Evolutionary conservation across 1,140 invertebrate genomes (phyloP), one percentile per base, ranked within the genome.

Genomic region (Leptopilina clavipes): DNA sequence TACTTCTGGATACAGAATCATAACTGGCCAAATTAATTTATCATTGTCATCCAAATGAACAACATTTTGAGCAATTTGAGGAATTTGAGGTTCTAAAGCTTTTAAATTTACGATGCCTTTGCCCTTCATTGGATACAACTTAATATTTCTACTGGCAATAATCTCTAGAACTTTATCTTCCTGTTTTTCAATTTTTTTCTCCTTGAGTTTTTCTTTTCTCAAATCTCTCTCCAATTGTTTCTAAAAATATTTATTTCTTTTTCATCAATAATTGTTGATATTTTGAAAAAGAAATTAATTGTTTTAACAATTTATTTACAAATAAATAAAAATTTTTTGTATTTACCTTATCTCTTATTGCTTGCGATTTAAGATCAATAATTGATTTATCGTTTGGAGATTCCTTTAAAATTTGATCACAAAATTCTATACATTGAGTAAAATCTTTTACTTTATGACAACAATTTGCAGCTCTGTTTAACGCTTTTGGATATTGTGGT

Each of bases 1-100:
- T 81, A 92, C 93, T 90, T 97, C 96, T 5, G 97, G 96, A 89
- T 97, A 98, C 17, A 96, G 89, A 82, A 98, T 94, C 48, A 95
- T 89, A 71, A 96, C 93, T 54, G 97, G 96, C 97, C 95, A 97
- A 79, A 95, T 85, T 75, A 97, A 91, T 79, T 91, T 85, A 82
- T 91, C 89, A 18, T 91, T 82, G n/a, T 91, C 89, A 82, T 93
- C 90, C 1, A 95, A 81, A 82, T 92, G 89, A 14, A 95, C 94
- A 90, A 89, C 87, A 86, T 88, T 83, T 70, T 93, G 89, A 43
- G 91, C 90, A 71, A 94, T 90, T 79, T 93, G 92, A 0, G 94
- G 93, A 83, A 94, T 90, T 81, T 88, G 88, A 18, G 94, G 92
- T 81, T 94, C 92, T 25, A 95, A 87, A 80, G 92, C 90, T 17